These are phyloP conservation scores for Patella depressa DNA, from an alignment of 2,888 invertebrate genomes.

Conservation along the genomic window DNA sequence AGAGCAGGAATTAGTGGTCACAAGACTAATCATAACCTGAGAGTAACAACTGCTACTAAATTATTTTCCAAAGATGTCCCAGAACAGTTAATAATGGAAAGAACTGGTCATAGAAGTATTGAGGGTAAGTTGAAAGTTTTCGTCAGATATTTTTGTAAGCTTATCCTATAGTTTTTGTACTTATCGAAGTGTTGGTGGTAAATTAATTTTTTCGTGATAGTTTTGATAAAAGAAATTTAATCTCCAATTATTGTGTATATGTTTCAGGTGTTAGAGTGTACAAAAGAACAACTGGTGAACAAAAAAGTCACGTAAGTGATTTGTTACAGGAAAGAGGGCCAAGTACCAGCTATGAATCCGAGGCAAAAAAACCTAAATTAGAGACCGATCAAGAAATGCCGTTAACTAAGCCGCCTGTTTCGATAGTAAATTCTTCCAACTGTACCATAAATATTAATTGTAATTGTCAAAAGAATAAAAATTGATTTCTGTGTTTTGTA, in stretches of 20 bases:
- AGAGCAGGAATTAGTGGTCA: background rate
- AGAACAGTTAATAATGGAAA: slow-evolving; percentile 16
- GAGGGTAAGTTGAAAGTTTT: background rate
- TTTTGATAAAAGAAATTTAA: too few species aligned
- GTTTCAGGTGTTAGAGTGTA: background rate
- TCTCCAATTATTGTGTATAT: background rate
- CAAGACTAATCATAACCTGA: background rate
- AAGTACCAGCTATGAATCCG: background rate
- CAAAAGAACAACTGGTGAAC: background rate
- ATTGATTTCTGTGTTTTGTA: too few species aligned
- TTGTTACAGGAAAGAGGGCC: background rate
- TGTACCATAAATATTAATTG: background rate
- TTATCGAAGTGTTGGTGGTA: too few species aligned
- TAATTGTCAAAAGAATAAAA: too few species aligned
- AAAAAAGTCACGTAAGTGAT: background rate
- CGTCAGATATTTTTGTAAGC: background rate
- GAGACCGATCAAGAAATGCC: background rate
- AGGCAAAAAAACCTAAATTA: background rate
- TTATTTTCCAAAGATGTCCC: slow-evolving; percentile 1
- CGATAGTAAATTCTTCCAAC: background rate
- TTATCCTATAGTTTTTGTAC: background rate
- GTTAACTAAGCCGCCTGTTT: background rate
- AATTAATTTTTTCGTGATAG: too few species aligned
- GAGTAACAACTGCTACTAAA: slow-evolving; percentile 5
- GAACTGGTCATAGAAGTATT: background rate